Percentiles rank a stretch among this genome's conserved stretches.
phyloP scores from a whole-genome alignment of 2,113 vertebrate species.

The Procavia capensis region DNA sequence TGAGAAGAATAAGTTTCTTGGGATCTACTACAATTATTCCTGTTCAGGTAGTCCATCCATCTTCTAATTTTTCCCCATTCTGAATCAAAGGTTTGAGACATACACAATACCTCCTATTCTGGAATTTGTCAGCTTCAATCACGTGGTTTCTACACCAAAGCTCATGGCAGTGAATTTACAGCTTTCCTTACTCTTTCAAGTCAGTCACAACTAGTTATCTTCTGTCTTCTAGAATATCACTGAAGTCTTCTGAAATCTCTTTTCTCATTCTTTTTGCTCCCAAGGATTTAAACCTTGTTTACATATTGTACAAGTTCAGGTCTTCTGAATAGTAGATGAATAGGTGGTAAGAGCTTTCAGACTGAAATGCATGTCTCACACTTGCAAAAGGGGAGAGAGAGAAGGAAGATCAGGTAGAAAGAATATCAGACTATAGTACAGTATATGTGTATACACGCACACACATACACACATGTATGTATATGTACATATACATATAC shows the following conservation, averaged over 20 bases:
- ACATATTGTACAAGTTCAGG: not conserved
- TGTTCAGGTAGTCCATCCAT: not conserved
- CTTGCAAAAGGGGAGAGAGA: not conserved
- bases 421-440: not conserved
- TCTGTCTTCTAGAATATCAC: not conserved
- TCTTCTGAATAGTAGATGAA: not conserved
- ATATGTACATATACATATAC: no score
- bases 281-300: not conserved
- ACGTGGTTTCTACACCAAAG: not conserved
- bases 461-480: no score
- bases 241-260: not conserved
- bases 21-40: not conserved
- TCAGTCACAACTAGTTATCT: not conserved
- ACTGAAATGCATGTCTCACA: not conserved
- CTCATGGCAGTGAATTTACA: not conserved
- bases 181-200: not conserved
- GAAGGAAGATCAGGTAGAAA: not conserved
- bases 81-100: not conserved
- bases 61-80: not conserved
- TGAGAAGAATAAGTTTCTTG: not conserved
- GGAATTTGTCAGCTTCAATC: not conserved
- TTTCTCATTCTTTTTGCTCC: not conserved
- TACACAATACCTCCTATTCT: not conserved
- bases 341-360: not conserved
- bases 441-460: no score